A percentile compares a stretch with the other conserved stretches of the same genome.
Conservation (phyloP, 2,113 vertebrate genomes). For the Turnix velox region DNA sequence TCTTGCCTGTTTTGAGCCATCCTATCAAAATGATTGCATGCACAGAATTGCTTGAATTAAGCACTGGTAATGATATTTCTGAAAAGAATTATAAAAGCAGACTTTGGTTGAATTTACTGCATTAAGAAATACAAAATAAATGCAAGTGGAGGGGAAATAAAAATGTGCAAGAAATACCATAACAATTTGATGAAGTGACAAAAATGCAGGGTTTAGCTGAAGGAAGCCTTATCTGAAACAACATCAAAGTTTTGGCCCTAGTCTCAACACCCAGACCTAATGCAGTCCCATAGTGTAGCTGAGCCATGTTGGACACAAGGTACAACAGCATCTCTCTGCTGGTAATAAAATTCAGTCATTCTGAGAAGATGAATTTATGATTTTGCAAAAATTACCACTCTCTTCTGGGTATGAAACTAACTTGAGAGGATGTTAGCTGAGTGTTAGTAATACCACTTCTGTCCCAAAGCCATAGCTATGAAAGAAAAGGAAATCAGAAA, state of each 20-base stretch:
- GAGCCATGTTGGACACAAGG: background rate
- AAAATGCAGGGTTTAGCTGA: background rate
- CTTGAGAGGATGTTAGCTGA: background rate
- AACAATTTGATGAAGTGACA: background rate
- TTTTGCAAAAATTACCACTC: constrained; percentile 12
- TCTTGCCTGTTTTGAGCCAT: background rate
- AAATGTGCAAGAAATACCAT: background rate
- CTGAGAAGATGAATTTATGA: background rate
- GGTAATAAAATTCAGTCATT: background rate
- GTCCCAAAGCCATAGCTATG: background rate
- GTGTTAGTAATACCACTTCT: background rate
- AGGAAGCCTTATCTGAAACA: background rate
- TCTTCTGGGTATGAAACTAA: background rate
- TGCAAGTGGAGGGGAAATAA: background rate
- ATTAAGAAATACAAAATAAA: background rate
- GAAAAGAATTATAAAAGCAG: background rate
- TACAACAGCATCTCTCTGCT: background rate
- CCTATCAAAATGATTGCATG: background rate
- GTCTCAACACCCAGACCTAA: background rate
- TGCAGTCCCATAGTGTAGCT: background rate
- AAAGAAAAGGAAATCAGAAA: constrained; percentile 15
- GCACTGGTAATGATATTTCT: background rate
- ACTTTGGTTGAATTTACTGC: background rate
- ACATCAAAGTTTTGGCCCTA: background rate
- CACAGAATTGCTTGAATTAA: background rate